Conservation (phyloP, 2,888 invertebrate species). For the Sarcophaga carnaria region DNA sequence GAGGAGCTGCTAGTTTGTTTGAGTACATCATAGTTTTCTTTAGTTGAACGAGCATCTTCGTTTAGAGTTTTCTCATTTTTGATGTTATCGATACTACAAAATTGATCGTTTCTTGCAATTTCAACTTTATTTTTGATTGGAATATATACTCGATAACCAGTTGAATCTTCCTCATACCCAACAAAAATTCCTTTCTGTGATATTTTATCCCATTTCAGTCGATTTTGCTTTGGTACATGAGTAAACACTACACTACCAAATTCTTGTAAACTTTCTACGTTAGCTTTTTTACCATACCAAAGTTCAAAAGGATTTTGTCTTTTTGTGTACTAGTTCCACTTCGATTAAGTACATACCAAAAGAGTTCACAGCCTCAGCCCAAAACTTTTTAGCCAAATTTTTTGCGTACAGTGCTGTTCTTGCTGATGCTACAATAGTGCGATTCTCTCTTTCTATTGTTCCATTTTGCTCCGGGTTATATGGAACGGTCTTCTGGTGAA, state of each 20-base stretch:
- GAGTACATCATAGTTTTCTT: too few relatives aligned
- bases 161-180: constrained; percentile 76
- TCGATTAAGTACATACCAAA: constrained; percentile 62
- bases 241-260: constrained; percentile 40
- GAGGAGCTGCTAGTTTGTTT: too few relatives aligned
- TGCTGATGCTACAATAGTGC: constrained; percentile 69
- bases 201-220: constrained; percentile 46
- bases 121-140: constrained; percentile 55
- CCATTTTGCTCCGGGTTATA: constrained; percentile 54
- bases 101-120: constrained; percentile 60
- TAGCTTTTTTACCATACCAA: constrained; percentile 39
- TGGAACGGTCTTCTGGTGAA: constrained; percentile 39
- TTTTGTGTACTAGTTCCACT: constrained; percentile 44
- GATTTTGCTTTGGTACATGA: constrained; percentile 51
- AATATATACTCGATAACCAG: constrained; percentile 73
- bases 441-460: constrained; percentile 54
- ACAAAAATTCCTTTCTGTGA: constrained; percentile 35
- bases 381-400: constrained; percentile 44
- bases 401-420: constrained; percentile 66
- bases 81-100: not conserved
- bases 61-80: not conserved
- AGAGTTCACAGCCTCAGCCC: constrained; percentile 69
- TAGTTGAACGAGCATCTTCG: not conserved
- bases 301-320: constrained; percentile 70
- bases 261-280: constrained; percentile 30